phyloP scores from a whole-genome alignment of 1,140 invertebrate species.

The Zelostemma sp. region DNA sequence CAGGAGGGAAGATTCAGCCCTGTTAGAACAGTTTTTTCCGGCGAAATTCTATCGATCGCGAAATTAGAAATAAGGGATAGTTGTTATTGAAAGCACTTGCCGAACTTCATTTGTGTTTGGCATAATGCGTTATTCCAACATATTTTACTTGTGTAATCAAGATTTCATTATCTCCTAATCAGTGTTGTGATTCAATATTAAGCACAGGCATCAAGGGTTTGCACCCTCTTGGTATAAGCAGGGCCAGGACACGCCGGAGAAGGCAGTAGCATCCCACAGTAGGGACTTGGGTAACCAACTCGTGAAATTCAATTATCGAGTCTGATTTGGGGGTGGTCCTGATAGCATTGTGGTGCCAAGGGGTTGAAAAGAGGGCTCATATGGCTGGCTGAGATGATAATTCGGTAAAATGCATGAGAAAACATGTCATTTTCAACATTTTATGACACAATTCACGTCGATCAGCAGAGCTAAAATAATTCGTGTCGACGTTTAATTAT shows the following conservation, averaged over 20 bases:
- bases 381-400: constrained; percentile 46
- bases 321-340: constrained; percentile 58
- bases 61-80: too few relatives aligned
- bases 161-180: constrained; percentile 58
- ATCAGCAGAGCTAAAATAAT: too few relatives aligned
- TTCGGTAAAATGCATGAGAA: constrained; percentile 27
- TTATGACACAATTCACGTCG: not conserved
- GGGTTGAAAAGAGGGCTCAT: constrained; percentile 45
- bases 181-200: constrained; percentile 62
- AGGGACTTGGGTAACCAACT: constrained; percentile 68
- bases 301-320: constrained; percentile 71
- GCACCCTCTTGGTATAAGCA: constrained; percentile 47
- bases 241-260: constrained; percentile 34
- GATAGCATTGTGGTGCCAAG: constrained; percentile 44
- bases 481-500: too few relatives aligned
- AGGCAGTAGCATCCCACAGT: constrained; percentile 50
- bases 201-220: constrained; percentile 59
- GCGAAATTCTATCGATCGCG: too few relatives aligned
- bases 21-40: too few relatives aligned
- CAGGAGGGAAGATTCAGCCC: too few relatives aligned
- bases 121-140: constrained; percentile 3
- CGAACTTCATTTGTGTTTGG: not conserved
- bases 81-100: too few relatives aligned
- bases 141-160: constrained; percentile 51
- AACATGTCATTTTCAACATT: not conserved